A percentile compares a stretch with the other conserved stretches of the same genome.
Evolutionary conservation across 2,113 vertebrate genomes (phyloP).

Genomic region (Pterophyllum scalare): DNA sequence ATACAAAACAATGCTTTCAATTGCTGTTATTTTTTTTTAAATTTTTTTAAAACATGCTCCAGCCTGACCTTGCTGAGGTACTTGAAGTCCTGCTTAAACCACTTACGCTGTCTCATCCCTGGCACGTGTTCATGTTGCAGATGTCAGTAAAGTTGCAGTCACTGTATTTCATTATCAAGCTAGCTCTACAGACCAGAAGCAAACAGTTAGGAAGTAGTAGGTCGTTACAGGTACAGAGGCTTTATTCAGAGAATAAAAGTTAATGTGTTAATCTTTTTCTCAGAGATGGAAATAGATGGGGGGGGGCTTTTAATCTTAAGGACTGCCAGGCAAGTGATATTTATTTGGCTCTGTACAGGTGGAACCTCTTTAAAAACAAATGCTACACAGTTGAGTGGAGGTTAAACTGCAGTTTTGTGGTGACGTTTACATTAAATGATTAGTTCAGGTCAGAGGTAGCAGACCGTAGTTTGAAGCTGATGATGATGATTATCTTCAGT

Average conservation of each 20-base stretch:
- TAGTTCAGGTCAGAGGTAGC: too few relatives aligned
- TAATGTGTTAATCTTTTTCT: neutral
- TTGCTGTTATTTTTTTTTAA: neutral
- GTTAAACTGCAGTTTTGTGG: neutral
- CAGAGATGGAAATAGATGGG: neutral
- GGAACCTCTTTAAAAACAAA: accelerated
- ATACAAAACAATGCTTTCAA: neutral
- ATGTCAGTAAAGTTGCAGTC: neutral
- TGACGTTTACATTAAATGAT: neutral
- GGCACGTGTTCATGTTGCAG: neutral
- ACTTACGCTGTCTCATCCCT: neutral
- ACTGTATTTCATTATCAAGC: too few relatives aligned
- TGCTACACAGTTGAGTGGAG: accelerated
- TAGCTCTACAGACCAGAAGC: too few relatives aligned
- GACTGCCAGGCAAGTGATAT: too few relatives aligned
- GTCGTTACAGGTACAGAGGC: neutral
- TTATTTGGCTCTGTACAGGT: accelerated
- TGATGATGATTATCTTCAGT: too few relatives aligned
- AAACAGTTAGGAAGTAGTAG: neutral
- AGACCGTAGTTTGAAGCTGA: too few relatives aligned
- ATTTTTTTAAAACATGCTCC: neutral
- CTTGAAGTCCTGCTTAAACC: neutral
- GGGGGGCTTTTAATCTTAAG: too few relatives aligned
- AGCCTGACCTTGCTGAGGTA: neutral
- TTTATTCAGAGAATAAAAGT: neutral